phyloP scores from a whole-genome alignment of 1,140 invertebrate genomes.

The Trissolcus basalis region DNA sequence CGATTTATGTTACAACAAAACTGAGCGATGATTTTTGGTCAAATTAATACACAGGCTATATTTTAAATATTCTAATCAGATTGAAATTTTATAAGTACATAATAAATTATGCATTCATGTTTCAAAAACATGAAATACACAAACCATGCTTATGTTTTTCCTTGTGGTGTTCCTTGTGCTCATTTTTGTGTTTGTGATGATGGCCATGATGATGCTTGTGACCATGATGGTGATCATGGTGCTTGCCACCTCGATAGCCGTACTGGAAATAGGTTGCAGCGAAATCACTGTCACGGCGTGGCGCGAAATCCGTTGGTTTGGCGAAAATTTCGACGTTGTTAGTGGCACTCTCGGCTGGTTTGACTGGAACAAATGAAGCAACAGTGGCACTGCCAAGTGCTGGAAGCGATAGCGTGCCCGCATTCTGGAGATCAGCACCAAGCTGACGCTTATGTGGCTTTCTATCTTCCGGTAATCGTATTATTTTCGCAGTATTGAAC shows the following conservation, averaged over 20 bases:
- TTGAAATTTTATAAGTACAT: too few species aligned
- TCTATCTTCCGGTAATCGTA: constrained; percentile 34
- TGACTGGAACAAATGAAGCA: background rate
- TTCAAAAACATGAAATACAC: too few species aligned
- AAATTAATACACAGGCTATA: too few species aligned
- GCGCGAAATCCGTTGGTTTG: constrained; percentile 5
- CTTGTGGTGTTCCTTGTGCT: constrained; percentile 58
- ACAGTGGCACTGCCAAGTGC: constrained; percentile 14
- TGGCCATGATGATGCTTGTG: constrained; percentile 48
- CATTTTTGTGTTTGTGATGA: constrained; percentile 45
- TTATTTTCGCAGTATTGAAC: constrained; percentile 36
- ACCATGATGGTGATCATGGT: constrained; percentile 54
- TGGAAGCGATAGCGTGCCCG: constrained; percentile 14
- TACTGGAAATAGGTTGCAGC: constrained; percentile 36
- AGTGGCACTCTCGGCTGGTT: constrained; percentile 2
- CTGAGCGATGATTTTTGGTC: too few species aligned
- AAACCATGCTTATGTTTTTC: constrained; percentile 61
- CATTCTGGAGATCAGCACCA: constrained; percentile 28
- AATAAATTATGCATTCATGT: too few species aligned
- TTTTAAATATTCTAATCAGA: too few species aligned
- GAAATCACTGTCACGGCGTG: constrained; percentile 26
- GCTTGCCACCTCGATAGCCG: constrained; percentile 34
- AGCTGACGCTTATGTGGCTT: constrained; percentile 64
- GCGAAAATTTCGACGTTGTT: constrained; percentile 9
- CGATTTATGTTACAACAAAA: too few species aligned